Percentiles rank a stretch among this genome's conserved stretches.
phyloP scores from a whole-genome alignment of 2,888 invertebrate species.

The Scaptomyza flava region DNA sequence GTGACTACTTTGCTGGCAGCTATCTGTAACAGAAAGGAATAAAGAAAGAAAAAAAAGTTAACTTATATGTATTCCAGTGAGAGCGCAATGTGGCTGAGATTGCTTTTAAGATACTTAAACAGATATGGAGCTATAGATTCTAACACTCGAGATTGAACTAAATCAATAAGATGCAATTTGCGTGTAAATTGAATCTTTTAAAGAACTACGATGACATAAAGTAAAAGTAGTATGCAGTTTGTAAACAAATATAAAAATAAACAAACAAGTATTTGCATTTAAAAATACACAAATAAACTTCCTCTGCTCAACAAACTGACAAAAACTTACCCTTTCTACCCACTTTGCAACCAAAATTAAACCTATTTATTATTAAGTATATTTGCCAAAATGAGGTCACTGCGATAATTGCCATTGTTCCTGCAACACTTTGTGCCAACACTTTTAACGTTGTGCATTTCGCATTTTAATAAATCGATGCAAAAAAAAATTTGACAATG shows the following conservation, averaged over 20 bases:
- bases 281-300: background rate
- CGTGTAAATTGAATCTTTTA: slow-evolving; percentile 17
- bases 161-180: slow-evolving; percentile 18
- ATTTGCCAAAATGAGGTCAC: slow-evolving; percentile 6
- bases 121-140: slow-evolving; percentile 23
- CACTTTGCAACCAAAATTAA: background rate
- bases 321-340: background rate
- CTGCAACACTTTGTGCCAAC: slow-evolving; percentile 9
- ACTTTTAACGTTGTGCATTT: slow-evolving; percentile 20
- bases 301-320: background rate
- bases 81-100: slow-evolving; percentile 30
- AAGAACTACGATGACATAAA: background rate
- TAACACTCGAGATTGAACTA: slow-evolving; percentile 9
- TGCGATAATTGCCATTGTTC: slow-evolving; percentile 10
- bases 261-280: background rate
- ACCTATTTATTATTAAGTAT: background rate
- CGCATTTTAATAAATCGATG: slow-evolving; percentile 55
- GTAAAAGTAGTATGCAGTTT: background rate
- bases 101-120: slow-evolving; percentile 34
- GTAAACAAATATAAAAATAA: too few species aligned
- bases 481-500: slow-evolving; percentile 40
- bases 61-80: slow-evolving; percentile 22
- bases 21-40: slow-evolving; percentile 18
- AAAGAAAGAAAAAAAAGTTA: background rate
- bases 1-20: slow-evolving; percentile 31